Evolutionary conservation across 2,888 invertebrate genomes (phyloP).

Genomic region (Willowsia nigromaculata): DNA sequence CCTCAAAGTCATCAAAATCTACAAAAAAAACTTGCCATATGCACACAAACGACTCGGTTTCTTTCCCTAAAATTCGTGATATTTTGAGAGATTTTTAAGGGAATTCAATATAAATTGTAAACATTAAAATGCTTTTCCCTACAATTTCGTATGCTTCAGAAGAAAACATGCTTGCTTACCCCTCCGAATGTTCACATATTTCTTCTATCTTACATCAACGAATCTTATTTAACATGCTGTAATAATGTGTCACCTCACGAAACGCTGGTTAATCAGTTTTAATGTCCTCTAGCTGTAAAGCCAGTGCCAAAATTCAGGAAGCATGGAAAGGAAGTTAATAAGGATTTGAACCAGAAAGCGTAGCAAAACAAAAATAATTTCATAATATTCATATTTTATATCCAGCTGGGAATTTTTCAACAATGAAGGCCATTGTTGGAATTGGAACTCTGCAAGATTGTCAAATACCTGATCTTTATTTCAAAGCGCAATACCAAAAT

Average conservation of each 20-base stretch:
- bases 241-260: not conserved
- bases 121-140: not conserved
- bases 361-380: not conserved
- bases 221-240: not conserved
- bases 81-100: slow-evolving; percentile 38
- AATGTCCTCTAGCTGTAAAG: not conserved
- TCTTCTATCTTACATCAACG: no score
- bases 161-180: not conserved
- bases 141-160: not conserved
- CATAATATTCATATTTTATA: slow-evolving; percentile 26
- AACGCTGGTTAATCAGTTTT: not conserved
- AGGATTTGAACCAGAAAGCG: not conserved
- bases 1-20: slow-evolving; percentile 67
- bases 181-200: not conserved
- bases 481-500: not conserved
- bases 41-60: slow-evolving; percentile 32
- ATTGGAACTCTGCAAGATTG: not conserved
- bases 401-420: slow-evolving; percentile 23
- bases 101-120: slow-evolving; percentile 28
- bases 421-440: not conserved
- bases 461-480: not conserved
- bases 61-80: slow-evolving; percentile 35
- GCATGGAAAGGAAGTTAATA: not conserved
- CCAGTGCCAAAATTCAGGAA: not conserved
- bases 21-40: slow-evolving; percentile 59